Base-by-base conservation (phyloP, 1,140 invertebrate species). In the Drosophila micromelanica region DNA sequence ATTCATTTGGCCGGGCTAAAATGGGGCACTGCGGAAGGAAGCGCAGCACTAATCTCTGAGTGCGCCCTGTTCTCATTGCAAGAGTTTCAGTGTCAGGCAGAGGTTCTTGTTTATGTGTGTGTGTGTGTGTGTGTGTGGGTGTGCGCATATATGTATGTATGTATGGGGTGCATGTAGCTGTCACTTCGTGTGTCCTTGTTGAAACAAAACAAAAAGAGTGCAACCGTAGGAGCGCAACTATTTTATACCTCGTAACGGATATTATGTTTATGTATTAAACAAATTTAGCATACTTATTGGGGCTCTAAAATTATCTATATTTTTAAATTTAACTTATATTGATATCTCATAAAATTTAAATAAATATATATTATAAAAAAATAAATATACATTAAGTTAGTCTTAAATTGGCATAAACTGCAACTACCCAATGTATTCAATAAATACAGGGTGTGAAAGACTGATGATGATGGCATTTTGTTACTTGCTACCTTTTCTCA, bases 381-480 rank as follows among this genome's bases (percentile, higher is more conserved):
- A 17, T 27, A 27, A 27, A 27, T 27, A 27, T n/a, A n/a, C n/a
- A n/a, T n/a, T n/a, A n/a, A n/a, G 4, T 27, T 27, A 17, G 17
- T 17, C 17, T 17, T 17, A 17, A 17, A 17, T 38, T 13, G 11
- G 12, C 17, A 45, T 11, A 20, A 20, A 45, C 3, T 9, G 43
- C 3, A 20, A 35, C 55, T 37, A 11, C 45, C 13, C 23, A 23
- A 5, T 8, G 6, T 40, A 8, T 11, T 37, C 35, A 43, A 37
- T 55, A 62, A 27, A 7, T 56, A 12, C 12, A 48, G 42, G 60
- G 68, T 71, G 56, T 56, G 42, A 61, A 76, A 73, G 77, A 85
- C 78, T 85, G 76, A 85, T 86, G 80, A 84, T 84, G 77, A 85
- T 86, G 75, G 74, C 81, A 80, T 85, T 84, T 86, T 80, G 68